These are phyloP conservation scores for Saxicola maurus DNA, from an alignment of 2,797 vertebrate species.

Conservation along the genomic window DNA sequence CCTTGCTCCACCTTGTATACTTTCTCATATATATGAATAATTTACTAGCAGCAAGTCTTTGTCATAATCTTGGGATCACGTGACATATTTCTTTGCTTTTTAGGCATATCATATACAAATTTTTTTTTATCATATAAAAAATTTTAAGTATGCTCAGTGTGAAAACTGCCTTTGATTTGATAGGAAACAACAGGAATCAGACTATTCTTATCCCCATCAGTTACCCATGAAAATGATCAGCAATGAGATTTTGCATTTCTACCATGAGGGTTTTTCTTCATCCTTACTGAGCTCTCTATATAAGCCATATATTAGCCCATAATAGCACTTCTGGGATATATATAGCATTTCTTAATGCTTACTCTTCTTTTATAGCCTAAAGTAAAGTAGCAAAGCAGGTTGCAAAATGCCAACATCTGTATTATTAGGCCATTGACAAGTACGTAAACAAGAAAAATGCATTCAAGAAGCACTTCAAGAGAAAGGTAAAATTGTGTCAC, in stretches of 20 bases:
- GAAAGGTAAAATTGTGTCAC: not conserved
- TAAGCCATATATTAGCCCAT: not conserved
- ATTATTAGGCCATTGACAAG: not conserved
- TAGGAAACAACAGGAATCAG: not conserved
- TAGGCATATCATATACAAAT: not conserved
- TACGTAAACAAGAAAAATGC: not conserved
- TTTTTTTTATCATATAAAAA: not conserved
- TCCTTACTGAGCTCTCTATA: not conserved
- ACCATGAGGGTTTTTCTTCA: not conserved
- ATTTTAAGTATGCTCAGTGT: not conserved
- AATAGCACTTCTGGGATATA: not conserved
- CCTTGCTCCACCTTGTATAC: not conserved
- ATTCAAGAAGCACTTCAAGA: not conserved
- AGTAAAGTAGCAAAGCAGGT: not conserved
- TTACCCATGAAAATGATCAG: not conserved
- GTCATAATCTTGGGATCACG: not conserved
- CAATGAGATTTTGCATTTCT: not conserved
- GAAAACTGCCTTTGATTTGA: not conserved
- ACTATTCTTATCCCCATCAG: not conserved
- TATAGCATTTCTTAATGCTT: not conserved
- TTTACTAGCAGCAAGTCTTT: not conserved
- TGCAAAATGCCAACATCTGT: conserved; percentile 19
- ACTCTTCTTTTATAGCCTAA: not conserved
- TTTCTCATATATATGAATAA: not conserved
- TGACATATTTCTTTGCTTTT: not conserved